Evolutionary conservation across 2,797 vertebrate genomes (phyloP), one percentile per base, ranked within the genome.

Genomic region (Picus viridis): DNA sequence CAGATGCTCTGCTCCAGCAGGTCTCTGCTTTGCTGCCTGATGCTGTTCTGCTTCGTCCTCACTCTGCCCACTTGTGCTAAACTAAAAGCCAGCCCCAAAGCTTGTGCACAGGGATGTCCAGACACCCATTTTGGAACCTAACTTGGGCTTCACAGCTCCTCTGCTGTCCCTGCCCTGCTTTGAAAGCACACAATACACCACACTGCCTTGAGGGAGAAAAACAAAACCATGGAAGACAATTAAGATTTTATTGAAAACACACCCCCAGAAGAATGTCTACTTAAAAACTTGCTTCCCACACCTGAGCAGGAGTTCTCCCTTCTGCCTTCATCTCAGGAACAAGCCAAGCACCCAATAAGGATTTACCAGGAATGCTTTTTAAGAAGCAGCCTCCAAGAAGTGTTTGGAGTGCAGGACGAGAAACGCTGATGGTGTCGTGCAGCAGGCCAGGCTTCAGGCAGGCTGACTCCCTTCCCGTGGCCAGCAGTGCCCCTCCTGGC

Each of bases 191-290:
- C 47, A 57, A 61, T 86, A 47, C 87, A 23, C 61, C 56, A 54
- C 22, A 2, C 29, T 47, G 9, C 24, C 34, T 69, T 74, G 53
- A 61, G 59, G 43, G 64, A 86, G 36, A 80, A 27, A 83, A 88
- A 63, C 49, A 83, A 29, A 85, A 86, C 63, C 49, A 54, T 8
- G 72, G 69, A 88, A 86, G 58, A 58, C 90, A 94, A 83, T 92
- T 86, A 86, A 92, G 59, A 76, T 71, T 87, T 93, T 89, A 88
- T 89, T 92, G 69, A 92, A 96, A 94, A 88, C 84, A 79, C 67
- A 56, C 19, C 81, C 43, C 34, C 69, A 54, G 39, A 83, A 76
- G 63, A 90, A 81, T 19, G 47, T 32, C 63, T 59, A 18, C 57
- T 32, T 58, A 41, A 83, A 83, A 74, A 20, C 62, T 81, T 39